Base-by-base conservation (phyloP, 1,140 invertebrate genomes). In the Neodiprion fabricii region DNA sequence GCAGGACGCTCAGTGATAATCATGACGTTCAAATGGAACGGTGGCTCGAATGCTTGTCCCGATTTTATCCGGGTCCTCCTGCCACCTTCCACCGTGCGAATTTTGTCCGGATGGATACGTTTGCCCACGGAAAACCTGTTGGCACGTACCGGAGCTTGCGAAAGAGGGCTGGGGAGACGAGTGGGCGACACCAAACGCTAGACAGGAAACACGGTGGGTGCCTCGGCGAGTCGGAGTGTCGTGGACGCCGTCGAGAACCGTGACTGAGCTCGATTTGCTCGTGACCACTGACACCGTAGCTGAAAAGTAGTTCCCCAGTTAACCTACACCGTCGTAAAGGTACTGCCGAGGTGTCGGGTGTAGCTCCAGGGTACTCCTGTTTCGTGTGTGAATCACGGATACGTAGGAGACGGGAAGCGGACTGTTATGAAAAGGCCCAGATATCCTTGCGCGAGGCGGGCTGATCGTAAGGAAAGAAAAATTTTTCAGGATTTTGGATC, bases 161-260 rank as follows among this genome's bases (percentile, higher is more conserved):
- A 40, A 40, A 40, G 28, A 5, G 28, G 5, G 28, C 5, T 40
- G 28, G 28, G 10, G 10, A 61, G 73, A 77, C 77, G 78, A 78
- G 76, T 81, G 71, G 69, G 75, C 74, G 47, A 61, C 68, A 28
- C 14, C 77, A 74, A 78, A 75, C 79, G 80, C 80, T 77, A 76
- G 72, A 76, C 79, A 79, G 86, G 85, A 88, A 82, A 86, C 78
- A 88, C 84, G 85, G 84, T 88, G 86, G 86, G 82, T 87, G 84
- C 81, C 72, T 75, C 77, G 77, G 77, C 79, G 72, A n/a, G 71
- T 68, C 82, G 81, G 78, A 72, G 74, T 79, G 77, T 78, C 79
- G 79, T 80, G 73, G 78, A 72, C 79, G 75, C 78, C 82, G 80
- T 81, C 85, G 83, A 76, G 75, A 50, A 86, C 82, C 85, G 86